Evolutionary conservation across 2,797 vertebrate species (phyloP), one percentile per base, ranked within the genome.

Genomic region (Acropternis orthonyx): DNA sequence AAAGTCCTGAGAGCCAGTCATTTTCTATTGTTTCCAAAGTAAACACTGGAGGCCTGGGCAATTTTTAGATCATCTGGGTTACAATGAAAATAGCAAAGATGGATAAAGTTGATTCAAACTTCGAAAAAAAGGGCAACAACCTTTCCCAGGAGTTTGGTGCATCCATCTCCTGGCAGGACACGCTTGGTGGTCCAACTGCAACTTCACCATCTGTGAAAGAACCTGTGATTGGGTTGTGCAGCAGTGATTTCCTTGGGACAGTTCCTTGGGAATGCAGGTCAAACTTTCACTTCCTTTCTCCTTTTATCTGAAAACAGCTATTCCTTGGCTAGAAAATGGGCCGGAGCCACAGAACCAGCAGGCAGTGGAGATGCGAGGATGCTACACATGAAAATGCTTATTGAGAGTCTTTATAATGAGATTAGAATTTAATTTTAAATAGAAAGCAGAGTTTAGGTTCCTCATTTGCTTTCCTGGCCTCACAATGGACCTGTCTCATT

Each of bases 11-110:
- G 46, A 72, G 65, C 73, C 85, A 85, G 86, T 73, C 89, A 69
- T 89, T 84, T 93, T 71, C 94, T 91, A 61, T 91, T 89, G 62
- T 93, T 86, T 71, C 91, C 13, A 91, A 93, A 95, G 92, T 95
- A 95, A 97, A 96, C 93, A 93, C 87, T 11, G 30, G 56, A 48
- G 91, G 85, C 73, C 92, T 63, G 48, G 72, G 77, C 75, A 90
- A 46, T 85, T 88, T 93, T 66, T 49, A 81, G 73, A 77, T 78
- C 82, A 76, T 88, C 88, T 41, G 59, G 62, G 54, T 67, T 88
- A 61, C 54, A 59, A 54, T 1, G 10, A 24, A 62, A 79, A 69
- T 18, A 78, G 66, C 41, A 75, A 85, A 85, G 84, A 87, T 39
- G 91, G 65, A 55, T 63, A 49, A 88, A 78, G 48, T 20, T 19